Evolutionary conservation across 2,797 vertebrate species (phyloP), one percentile per base, ranked within the genome.

Genomic region (Trematomus bernacchii): DNA sequence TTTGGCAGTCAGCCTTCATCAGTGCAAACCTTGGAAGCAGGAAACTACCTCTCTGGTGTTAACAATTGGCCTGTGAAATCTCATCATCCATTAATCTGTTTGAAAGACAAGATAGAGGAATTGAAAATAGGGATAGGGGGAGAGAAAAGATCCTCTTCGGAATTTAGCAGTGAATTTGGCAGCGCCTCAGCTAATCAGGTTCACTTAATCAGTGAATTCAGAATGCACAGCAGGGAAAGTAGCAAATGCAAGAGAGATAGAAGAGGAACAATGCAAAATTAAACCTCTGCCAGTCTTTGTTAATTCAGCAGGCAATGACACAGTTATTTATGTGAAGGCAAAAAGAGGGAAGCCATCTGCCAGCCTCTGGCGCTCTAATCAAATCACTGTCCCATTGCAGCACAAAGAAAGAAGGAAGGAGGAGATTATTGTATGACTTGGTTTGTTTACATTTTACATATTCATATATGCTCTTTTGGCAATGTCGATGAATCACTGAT

Each of bases 181-280:
- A 73, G 66, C 52, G n/a, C 58, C 79, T 70, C 42, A 23, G 62
- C 69, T 89, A 85, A 90, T 89, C 87, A 86, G 77, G 82, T 90
- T 92, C 81, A 77, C 85, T 88, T 83, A 88, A 91, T 91, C 90
- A 90, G 81, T 70, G 79, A 68, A 80, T 86, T 73, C 72, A 75
- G 66, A 73, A 80, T 76, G 77, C 69, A 80, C 77, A 88, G 78
- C 68, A 71, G 62, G 81, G 62, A 63, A 63, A 50, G 51, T 18
- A 33, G 47, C 62, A 57, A 85, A 68, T 58, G 52, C 46, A 14
- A 58, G 33, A 50, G 61, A 79, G 59, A 72, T 16, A 71, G 79
- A 21, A 0, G 44, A 70, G 66, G 73, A 80, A 83, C 73, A 82
- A 80, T 65, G 23, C 18, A 21, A 88, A 82, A 92, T 88, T 70